Evolutionary conservation across 2,888 invertebrate genomes (phyloP).

Genomic region (Cordilura impudica): DNA sequence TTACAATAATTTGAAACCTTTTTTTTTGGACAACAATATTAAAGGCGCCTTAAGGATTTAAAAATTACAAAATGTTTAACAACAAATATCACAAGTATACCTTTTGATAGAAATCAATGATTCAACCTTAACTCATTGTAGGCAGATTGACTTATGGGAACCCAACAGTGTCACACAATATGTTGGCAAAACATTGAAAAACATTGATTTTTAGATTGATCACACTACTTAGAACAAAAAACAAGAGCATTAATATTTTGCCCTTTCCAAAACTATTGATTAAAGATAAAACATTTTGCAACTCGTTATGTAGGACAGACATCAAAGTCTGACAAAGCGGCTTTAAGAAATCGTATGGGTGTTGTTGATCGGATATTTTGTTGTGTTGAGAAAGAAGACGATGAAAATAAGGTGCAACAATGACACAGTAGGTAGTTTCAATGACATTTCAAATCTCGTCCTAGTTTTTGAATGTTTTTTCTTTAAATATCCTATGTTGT

Average conservation of each 20-base stretch:
- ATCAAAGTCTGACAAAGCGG: conserved; percentile 45
- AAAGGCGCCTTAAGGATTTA: conserved; percentile 56
- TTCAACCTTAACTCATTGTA: neutral
- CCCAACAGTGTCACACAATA: conserved; percentile 60
- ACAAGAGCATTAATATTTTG: conserved; percentile 29
- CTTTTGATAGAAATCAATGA: conserved; percentile 53
- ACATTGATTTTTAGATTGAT: neutral
- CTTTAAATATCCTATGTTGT: neutral
- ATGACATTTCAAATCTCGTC: conserved; percentile 29
- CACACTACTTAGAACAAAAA: conserved; percentile 14
- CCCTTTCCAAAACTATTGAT: conserved; percentile 39
- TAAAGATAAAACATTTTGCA: conserved; percentile 56
- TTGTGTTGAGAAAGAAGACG: neutral
- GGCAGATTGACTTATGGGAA: conserved; percentile 18
- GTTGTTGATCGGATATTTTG: neutral
- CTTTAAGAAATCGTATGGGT: conserved; percentile 13
- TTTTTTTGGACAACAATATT: neutral
- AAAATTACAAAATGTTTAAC: conserved; percentile 35
- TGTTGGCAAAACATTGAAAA: conserved; percentile 58
- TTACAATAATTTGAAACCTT: conserved; percentile 14
- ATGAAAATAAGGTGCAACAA: conserved; percentile 26
- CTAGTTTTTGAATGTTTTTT: neutral
- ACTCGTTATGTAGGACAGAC: conserved; percentile 39
- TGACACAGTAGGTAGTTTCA: conserved; percentile 48
- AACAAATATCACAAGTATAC: conserved; percentile 52